Base-by-base conservation (phyloP, 1,140 invertebrate genomes). In the Saxidomus purpurata region DNA sequence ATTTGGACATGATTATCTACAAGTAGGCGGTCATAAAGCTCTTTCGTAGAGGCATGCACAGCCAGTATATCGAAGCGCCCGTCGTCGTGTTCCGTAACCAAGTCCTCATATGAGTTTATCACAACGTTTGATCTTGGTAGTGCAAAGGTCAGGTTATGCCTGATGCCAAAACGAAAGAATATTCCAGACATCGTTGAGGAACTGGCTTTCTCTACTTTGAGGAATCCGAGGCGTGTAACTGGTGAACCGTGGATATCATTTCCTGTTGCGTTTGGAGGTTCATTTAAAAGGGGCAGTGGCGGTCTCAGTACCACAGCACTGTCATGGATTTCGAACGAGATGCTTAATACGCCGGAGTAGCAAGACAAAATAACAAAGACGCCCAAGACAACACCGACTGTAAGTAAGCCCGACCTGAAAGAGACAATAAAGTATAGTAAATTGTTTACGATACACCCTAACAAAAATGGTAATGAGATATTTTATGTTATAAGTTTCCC, bases 131-230 rank as follows among this genome's bases (percentile, higher is more conserved):
- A 8, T 2, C 43, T 43, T 36, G 96, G 96, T 11, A 96, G 87
- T 22, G 95, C 95, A 85, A 96, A 95, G 59, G 93, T 92, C 25
- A 96, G 93, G 87, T 97, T 97, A 25, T 94, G 94, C 28, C 95
- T 96, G 87, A 97, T 92, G 9, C 95, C 96, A 92, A 94, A 96
- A 19, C 96, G 90, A 90, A 96, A 92, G 1, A 96, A 91, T 61
- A 96, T 96, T 89, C 96, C 96, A 86, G 96, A 96, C 13, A 96
- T 89, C 0, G 96, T 96, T 28, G 94, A 95, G 49, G 96, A 96
- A 6, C 95, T 96, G 84, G 96, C 96, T 94, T 97, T 97, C 92
- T 97, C 92, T 0, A 91, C 90, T 89, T 92, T 91, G 9, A 87
- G 49, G 36, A 87, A 87, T 28, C 49, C 85, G 40, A 87, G 13